Conservation (phyloP, 2,113 vertebrate genomes). For the Antechinus stuartii region DNA sequence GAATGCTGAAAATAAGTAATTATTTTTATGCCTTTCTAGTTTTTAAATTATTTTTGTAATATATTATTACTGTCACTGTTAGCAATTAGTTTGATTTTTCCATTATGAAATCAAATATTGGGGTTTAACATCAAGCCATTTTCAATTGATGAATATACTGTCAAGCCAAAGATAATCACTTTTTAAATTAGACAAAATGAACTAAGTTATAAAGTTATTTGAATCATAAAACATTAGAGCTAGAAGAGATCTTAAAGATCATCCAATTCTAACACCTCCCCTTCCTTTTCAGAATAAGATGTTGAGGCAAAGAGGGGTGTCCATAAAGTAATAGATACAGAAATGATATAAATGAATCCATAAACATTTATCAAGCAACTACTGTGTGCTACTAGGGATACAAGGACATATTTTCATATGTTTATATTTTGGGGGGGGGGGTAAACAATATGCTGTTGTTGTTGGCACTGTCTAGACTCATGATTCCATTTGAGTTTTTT, state of each 20-base stretch:
- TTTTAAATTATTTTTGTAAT: constrained; percentile 63
- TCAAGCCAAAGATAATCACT: constrained; percentile 41
- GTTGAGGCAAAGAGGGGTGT: background rate
- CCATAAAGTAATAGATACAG: background rate
- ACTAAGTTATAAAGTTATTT: constrained; percentile 24
- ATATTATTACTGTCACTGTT: constrained; percentile 35
- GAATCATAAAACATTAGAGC: background rate
- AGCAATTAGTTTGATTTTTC: constrained; percentile 71
- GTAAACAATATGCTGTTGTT: background rate
- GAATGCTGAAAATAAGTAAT: constrained; percentile 66
- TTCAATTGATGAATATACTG: constrained; percentile 54
- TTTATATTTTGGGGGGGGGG: background rate
- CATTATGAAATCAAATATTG: constrained; percentile 62
- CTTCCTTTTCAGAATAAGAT: background rate
- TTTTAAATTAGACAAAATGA: constrained; percentile 25
- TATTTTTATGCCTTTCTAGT: constrained; percentile 35
- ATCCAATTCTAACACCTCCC: background rate
- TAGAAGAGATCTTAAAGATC: background rate
- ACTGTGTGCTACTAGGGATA: background rate
- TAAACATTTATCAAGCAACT: background rate
- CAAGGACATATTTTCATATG: background rate
- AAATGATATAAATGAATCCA: background rate
- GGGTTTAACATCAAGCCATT: constrained; percentile 74
- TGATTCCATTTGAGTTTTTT: background rate
- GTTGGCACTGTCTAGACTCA: background rate